Evolutionary conservation across 64 coral and sea anemone species (phyloP).

Genomic region (Acropora tenuis): DNA sequence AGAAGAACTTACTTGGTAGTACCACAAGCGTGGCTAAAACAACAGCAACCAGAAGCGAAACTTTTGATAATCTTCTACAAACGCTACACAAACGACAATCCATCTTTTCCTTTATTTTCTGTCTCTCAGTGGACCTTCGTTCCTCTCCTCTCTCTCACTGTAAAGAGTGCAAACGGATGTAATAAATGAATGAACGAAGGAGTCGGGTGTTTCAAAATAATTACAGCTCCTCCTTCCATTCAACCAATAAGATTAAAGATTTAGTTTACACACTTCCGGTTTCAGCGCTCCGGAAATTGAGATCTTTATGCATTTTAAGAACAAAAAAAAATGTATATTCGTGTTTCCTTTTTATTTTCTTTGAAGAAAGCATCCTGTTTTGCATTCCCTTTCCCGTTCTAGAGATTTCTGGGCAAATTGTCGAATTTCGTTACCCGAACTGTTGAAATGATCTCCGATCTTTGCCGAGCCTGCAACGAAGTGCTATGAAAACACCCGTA

Average conservation of each 20-base stretch:
- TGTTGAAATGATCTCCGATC: background rate
- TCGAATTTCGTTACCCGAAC: background rate
- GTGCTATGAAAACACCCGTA: background rate
- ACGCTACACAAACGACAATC: background rate
- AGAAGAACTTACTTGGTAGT: slow-evolving; percentile 10
- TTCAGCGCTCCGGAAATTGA: background rate
- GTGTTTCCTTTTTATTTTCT: background rate
- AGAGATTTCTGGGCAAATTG: background rate
- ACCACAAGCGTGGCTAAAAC: background rate
- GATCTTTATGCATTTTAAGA: too few species aligned
- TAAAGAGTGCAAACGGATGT: background rate
- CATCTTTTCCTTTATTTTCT: background rate
- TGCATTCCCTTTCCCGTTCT: background rate
- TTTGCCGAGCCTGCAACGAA: background rate
- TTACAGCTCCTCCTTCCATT: background rate
- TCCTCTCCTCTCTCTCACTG: background rate
- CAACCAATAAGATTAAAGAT: slow-evolving; percentile 8
- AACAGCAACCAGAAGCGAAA: background rate
- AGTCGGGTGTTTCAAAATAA: background rate
- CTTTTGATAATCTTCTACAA: background rate
- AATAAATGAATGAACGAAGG: background rate
- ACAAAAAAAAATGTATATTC: too few species aligned
- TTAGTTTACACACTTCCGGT: background rate
- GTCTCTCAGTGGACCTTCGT: background rate
- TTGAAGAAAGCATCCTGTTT: background rate